Base-by-base conservation (phyloP, 1,140 invertebrate species). In the Tribolium madens region DNA sequence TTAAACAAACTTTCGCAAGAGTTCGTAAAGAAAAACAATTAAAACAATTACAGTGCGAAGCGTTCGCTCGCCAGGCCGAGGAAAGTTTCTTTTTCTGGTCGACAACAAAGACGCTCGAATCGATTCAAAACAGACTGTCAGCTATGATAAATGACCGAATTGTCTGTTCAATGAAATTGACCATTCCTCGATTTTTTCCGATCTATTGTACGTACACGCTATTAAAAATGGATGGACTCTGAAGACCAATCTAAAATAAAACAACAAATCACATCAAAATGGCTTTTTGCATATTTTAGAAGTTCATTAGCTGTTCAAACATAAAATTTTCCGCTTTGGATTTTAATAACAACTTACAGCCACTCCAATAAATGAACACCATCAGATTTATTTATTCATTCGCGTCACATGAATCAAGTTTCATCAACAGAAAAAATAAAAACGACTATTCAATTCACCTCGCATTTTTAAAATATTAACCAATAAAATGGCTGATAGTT, bases 1-100 rank as follows among this genome's bases (percentile, higher is more conserved):
- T 72, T 72, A 72, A 72, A 52, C 70, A 72, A 72, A 72, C 70
- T 72, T 72, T 72, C 47, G 42, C 18, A 33, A 64, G 52, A 64
- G 14, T 64, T 64, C n/a, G 21, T 14, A 64, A 64, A 64, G 57
- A 64, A 64, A 64, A 64, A 64, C 57, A 64, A 64, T 64, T 64
- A 64, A 64, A 64, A 64, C 57, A 64, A 64, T 64, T 64, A 64
- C 18, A 31, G n/a, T 12, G n/a, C n/a, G 17, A 64, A 64, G 26
- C 57, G 17, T 64, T 64, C 57, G 57, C 26, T 33, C 7, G 21
- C 21, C 26, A 64, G 26, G 57, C 57, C 57, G 57, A 64, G 57
- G 57, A 64, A 64, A 64, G 57, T 64, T 64, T 64, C 57, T 64
- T 64, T 64, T 64, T 64, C 57, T 64, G 26, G n/a, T 18, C 57